Conservation (phyloP, 2,888 invertebrate genomes). For the Nasonia oneida region DNA sequence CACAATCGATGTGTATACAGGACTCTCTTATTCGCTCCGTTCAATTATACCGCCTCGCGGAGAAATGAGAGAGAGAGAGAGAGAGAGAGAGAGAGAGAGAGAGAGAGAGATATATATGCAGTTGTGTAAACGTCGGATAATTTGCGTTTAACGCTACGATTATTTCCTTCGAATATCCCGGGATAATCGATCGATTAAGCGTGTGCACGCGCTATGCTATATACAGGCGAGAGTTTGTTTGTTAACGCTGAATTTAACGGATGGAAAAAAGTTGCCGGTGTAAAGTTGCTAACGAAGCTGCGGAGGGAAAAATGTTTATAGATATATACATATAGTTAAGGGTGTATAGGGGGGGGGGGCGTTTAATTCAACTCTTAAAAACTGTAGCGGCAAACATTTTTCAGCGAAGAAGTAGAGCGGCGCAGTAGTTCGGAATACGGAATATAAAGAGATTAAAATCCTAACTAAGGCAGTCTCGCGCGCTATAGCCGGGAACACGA, state of each 20-base stretch:
- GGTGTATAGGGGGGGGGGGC: neutral
- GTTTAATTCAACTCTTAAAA: slow-evolving; percentile 11
- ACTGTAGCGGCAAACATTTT: neutral
- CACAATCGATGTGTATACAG: neutral
- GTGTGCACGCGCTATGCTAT: neutral
- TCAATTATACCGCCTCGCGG: neutral
- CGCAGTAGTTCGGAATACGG: neutral
- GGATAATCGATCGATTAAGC: neutral
- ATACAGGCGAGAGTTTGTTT: no score
- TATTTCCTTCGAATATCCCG: neutral
- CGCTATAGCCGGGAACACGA: neutral
- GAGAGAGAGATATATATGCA: neutral
- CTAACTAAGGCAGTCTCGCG: neutral
- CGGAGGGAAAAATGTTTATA: no score
- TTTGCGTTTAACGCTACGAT: slow-evolving; percentile 5
- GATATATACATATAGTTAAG: neutral
- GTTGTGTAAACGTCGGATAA: neutral
- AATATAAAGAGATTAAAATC: slow-evolving; percentile 18
- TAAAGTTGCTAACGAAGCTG: no score
- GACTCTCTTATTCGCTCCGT: no score
- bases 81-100: neutral
- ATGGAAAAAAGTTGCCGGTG: no score
- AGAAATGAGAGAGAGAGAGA: neutral
- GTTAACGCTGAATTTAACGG: no score
- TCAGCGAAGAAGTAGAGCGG: neutral